Conservation (phyloP, 2,113 vertebrate species). For the Astur gentilis region DNA sequence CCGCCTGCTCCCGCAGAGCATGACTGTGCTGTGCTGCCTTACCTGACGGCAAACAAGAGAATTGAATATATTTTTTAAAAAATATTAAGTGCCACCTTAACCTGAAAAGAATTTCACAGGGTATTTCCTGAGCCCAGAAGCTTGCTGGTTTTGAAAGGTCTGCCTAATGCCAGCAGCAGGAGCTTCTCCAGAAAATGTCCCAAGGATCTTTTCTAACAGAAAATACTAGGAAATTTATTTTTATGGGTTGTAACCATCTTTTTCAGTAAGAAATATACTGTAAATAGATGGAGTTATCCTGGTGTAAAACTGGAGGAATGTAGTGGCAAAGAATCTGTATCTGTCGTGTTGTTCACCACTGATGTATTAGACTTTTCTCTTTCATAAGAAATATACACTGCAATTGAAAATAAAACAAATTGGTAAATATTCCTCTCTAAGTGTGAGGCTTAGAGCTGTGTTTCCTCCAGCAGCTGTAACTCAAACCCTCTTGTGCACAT, state of each 20-base stretch:
- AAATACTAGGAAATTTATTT: neutral
- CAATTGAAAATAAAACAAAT: neutral
- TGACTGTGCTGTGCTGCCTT: neutral
- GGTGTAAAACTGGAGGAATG: neutral
- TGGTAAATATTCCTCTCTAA: neutral
- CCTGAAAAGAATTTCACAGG: neutral
- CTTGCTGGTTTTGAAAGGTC: neutral
- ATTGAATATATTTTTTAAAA: neutral
- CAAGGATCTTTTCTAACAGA: neutral
- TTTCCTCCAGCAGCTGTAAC: conserved; percentile 23
- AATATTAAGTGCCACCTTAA: neutral
- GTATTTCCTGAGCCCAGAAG: neutral
- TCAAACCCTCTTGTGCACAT: neutral
- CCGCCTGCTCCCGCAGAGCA: fast-evolving
- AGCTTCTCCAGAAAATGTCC: neutral
- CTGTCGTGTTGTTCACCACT: neutral
- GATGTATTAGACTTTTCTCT: neutral
- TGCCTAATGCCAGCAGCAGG: neutral
- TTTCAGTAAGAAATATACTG: neutral
- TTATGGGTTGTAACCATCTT: neutral
- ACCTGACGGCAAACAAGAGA: neutral
- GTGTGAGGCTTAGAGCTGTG: neutral
- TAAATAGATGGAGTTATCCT: neutral
- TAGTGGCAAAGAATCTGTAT: neutral
- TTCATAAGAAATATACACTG: neutral